Conservation (phyloP, 2,113 vertebrate genomes). For the Monopterus albus region DNA sequence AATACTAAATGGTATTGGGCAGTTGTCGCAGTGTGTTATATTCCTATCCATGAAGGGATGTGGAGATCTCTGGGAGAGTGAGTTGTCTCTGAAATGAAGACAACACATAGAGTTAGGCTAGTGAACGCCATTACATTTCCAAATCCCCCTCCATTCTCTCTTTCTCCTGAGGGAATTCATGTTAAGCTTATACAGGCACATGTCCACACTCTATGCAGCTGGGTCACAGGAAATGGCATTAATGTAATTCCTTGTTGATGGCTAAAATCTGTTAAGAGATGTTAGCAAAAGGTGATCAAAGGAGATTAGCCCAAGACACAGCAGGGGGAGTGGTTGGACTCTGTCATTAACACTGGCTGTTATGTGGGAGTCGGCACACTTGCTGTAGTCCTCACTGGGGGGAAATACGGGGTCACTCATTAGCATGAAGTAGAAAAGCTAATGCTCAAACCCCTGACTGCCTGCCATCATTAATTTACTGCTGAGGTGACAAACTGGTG, state of each 20-base stretch:
- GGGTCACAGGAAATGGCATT: conserved; percentile 79
- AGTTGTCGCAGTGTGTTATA: conserved; percentile 64
- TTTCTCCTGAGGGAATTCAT: conserved; percentile 57
- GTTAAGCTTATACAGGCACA: conserved; percentile 27
- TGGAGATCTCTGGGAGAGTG: conserved; percentile 44
- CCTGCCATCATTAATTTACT: conserved; percentile 69
- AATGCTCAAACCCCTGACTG: conserved; percentile 72
- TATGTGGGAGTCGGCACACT: conserved; percentile 69
- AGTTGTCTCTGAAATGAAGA: conserved; percentile 44
- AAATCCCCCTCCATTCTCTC: conserved; percentile 46
- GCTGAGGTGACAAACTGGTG: conserved; percentile 56
- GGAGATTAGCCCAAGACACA: conserved; percentile 84
- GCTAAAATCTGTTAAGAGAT: conserved; percentile 87
- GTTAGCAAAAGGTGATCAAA: conserved; percentile 85
- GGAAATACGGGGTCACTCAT: conserved; percentile 82
- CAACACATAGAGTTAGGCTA: conserved; percentile 43
- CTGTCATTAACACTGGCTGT: conserved; percentile 80
- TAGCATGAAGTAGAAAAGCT: conserved; percentile 81
- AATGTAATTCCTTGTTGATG: conserved; percentile 82
- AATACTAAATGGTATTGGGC: conserved; percentile 76
- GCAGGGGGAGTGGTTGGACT: conserved; percentile 74
- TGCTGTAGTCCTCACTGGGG: conserved; percentile 72
- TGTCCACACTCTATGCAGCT: conserved; percentile 47
- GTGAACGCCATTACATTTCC: conserved; percentile 61
- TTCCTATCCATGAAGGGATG: conserved; percentile 49